Percentiles rank a stretch among this genome's conserved stretches.
Conservation (phyloP, 53 echinoderm and acorn worm genomes). For the Arbacia lixula region DNA sequence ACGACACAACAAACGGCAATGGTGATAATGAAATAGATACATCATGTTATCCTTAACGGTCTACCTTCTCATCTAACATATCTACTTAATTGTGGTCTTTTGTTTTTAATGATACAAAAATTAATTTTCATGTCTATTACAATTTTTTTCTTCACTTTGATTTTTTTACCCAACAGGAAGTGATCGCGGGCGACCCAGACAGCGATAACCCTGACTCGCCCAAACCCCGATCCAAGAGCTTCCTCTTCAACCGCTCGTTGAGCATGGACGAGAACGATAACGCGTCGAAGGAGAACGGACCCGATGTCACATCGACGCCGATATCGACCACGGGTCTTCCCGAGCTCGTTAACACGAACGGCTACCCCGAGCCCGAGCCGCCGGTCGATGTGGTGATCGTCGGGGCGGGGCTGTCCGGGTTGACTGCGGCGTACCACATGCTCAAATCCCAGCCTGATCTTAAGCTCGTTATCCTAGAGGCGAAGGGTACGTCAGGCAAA, state of each 20-base stretch:
- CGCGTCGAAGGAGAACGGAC: neutral
- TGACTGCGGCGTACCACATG: slow-evolving; percentile 83
- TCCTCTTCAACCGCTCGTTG: slow-evolving; percentile 9
- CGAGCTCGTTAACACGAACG: slow-evolving; percentile 2
- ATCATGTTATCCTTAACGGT: too few relatives aligned
- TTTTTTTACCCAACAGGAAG: neutral
- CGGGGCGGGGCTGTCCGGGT: slow-evolving; percentile 88
- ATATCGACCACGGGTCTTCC: neutral
- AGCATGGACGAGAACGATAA: slow-evolving; percentile 23
- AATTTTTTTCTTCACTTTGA: neutral
- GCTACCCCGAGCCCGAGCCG: slow-evolving; percentile 26
- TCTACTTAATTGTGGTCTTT: too few relatives aligned
- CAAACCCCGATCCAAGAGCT: slow-evolving; percentile 3
- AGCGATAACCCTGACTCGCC: neutral
- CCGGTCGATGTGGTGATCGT: slow-evolving; percentile 77
- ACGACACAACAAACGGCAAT: too few relatives aligned
- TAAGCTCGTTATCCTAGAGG: slow-evolving; percentile 74
- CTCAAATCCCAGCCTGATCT: slow-evolving; percentile 61
- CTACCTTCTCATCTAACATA: too few relatives aligned
- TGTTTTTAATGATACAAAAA: too few relatives aligned
- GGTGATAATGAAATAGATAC: too few relatives aligned
- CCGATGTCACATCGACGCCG: neutral
- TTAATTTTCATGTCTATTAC: too few relatives aligned
- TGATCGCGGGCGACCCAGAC: neutral
- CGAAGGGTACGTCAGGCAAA: slow-evolving; percentile 61